Base-by-base conservation (phyloP, 2,113 vertebrate genomes). In the Salvelinus namaycush region DNA sequence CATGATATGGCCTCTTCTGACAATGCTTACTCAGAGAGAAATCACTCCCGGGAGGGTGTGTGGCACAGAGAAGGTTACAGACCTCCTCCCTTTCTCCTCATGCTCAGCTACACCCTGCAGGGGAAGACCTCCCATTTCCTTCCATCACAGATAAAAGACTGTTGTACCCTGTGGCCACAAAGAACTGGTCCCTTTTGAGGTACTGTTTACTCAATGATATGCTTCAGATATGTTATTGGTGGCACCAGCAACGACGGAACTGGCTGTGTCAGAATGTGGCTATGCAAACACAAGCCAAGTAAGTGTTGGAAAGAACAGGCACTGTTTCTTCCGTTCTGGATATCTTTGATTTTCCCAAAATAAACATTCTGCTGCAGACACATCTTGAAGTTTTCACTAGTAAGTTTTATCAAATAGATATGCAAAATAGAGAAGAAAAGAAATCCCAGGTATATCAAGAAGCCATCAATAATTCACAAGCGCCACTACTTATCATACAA, bases 91-190 rank as follows among this genome's bases (percentile, higher is more conserved):
- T 87, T 84, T 75, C 84, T 88, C 81, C 22, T 31, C 26, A 73
- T 71, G 18, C 48, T 68, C 79, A 66, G 75, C n/a, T 20, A 12
- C 49, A 54, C 27, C 27, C 22, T 18, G 27, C 51, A 67, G 68
- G 75, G 81, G 79, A 86, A 74, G 72, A 6, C 73, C 77, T 83
- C 49, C 75, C 74, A 26, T 84, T 85, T 82, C 82, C 84, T 78
- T 78, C 66, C 22, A 73, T 0, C 3, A 9, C 67, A 57, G 67
- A n/a, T 71, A 18, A 72, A 59, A 72, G 1, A 20, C 11, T 57
- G n/a, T 3, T 6, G 51, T 57, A 26, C 64, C 39, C 12, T 31
- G n/a, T 73, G 14, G 34, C 3, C 3, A 14, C 51, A 54, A 54
- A 18, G 16, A 54, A 54, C 13, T 54, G 16, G 51, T 18, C 16